phyloP scores from a whole-genome alignment of 2,888 invertebrate genomes.

The Eledona agricola region DNA sequence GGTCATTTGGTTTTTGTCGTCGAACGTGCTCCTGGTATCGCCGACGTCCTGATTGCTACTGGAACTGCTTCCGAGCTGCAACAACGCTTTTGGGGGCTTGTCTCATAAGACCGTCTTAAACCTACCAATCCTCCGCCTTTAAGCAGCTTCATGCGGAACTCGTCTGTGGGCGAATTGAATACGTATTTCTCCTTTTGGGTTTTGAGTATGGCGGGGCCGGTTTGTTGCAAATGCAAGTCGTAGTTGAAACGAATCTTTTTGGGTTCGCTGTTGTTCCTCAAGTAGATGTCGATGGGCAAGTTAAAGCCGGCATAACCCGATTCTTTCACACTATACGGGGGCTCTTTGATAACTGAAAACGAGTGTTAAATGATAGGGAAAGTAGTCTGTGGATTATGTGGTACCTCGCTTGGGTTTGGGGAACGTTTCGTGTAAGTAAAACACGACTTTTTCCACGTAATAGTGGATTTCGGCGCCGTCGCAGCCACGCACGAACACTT shows the following conservation, averaged over 20 bases:
- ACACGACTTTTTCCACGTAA: slow-evolving; percentile 93
- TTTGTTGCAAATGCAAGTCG: slow-evolving; percentile 83
- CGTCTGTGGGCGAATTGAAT: slow-evolving; percentile 87
- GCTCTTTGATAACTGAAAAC: slow-evolving; percentile 85
- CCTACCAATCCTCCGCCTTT: slow-evolving; percentile 83
- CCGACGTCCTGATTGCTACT: slow-evolving; percentile 59
- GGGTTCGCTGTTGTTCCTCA: slow-evolving; percentile 89
- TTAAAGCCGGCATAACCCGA: slow-evolving; percentile 96
- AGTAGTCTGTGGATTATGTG: neutral
- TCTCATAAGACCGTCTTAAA: too few species aligned
- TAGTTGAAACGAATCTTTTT: slow-evolving; percentile 85
- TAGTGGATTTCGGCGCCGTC: slow-evolving; percentile 88
- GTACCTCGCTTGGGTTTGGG: slow-evolving; percentile 90
- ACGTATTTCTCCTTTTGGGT: slow-evolving; percentile 83
- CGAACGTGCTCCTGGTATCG: slow-evolving; percentile 54
- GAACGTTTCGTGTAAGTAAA: slow-evolving; percentile 91
- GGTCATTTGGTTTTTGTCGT: slow-evolving; percentile 66
- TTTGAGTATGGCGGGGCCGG: slow-evolving; percentile 76
- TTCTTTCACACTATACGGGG: slow-evolving; percentile 89
- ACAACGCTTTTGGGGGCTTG: neutral
- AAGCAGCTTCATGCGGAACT: slow-evolving; percentile 85
- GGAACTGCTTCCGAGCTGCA: slow-evolving; percentile 56
- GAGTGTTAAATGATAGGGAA: slow-evolving; percentile 4
- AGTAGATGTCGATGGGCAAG: slow-evolving; percentile 88
- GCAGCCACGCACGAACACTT: slow-evolving; percentile 89